Base-by-base conservation (phyloP, 1,140 invertebrate species). In the Ridgeia piscesae region DNA sequence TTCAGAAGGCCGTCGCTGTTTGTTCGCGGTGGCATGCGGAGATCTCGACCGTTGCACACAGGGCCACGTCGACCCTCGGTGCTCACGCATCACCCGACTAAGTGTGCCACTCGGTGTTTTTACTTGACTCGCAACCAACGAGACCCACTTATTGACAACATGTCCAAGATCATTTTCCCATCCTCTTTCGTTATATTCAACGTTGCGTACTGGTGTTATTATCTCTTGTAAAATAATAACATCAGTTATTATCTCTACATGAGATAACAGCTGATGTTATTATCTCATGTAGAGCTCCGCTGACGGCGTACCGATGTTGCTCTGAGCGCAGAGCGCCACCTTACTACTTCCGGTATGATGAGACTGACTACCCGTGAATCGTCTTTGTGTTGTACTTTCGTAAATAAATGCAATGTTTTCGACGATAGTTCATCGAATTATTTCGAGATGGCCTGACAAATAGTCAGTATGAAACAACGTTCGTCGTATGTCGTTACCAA, bases 91-190 rank as follows among this genome's bases (percentile, higher is more conserved):
- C 58, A 21, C 2, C 58, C 58, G 27, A 4, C 0, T 21, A 2
- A 9, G 27, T 77, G 58, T 77, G 58, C 27, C 58, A 77, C 58
- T 77, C 11, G 27, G 27, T 77, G 58, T 31, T 77, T 77, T 77
- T 21, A 77, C 27, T 50, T 95, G 94, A 34, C 95, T 95, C 93
- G 95, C 95, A 0, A 95, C 95, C 91, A 77, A 27, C 58, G 95
- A 95, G 58, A 77, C 27, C 58, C 58, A 31, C 58, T 77, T 2
- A 42, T 90, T 14, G 89, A 90, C 89, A 42, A 35, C 89, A 90
- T 90, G 34, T 1, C 34, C 89, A 34, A 42, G 34, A 90, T 90
- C 17, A 2, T 90, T 27, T 90, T 90, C 35, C 89, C 89, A 21
- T 17, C 33, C 89, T 17, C 17, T 42, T 90, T 90, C 89, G 89